Conservation (phyloP, 2,797 vertebrate genomes). For the Odontamblyopus lacepedii region DNA sequence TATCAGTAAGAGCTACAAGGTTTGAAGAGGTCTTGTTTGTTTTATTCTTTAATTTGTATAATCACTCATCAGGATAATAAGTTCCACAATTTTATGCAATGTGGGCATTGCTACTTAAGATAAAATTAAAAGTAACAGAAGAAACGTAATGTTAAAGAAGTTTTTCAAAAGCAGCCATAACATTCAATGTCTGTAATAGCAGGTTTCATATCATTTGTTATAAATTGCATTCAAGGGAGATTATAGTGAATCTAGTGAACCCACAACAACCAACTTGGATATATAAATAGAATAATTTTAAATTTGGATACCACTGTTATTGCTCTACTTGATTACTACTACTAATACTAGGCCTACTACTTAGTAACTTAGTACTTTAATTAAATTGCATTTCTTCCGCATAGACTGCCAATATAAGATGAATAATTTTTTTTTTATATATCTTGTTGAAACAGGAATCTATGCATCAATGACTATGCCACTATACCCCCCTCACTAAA, state of each 20-base stretch:
- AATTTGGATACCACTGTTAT: no score
- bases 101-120: background rate
- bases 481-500: conserved; percentile 23
- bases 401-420: background rate
- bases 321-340: background rate
- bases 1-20: background rate
- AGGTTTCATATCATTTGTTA: background rate
- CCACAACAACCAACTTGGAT: background rate
- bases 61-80: no score
- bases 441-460: background rate
- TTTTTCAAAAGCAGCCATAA: background rate
- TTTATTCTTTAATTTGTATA: no score
- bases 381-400: background rate
- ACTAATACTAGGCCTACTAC: background rate
- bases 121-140: background rate
- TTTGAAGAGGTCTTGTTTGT: background rate
- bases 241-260: background rate
- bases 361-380: background rate
- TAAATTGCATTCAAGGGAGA: background rate
- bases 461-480: background rate
- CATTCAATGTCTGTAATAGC: no score
- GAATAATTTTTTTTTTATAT: no score
- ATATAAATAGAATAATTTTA: no score
- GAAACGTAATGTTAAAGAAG: background rate
- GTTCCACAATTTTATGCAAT: background rate